phyloP scores from a whole-genome alignment of 2,888 invertebrate species.

The Netelia melanura region DNA sequence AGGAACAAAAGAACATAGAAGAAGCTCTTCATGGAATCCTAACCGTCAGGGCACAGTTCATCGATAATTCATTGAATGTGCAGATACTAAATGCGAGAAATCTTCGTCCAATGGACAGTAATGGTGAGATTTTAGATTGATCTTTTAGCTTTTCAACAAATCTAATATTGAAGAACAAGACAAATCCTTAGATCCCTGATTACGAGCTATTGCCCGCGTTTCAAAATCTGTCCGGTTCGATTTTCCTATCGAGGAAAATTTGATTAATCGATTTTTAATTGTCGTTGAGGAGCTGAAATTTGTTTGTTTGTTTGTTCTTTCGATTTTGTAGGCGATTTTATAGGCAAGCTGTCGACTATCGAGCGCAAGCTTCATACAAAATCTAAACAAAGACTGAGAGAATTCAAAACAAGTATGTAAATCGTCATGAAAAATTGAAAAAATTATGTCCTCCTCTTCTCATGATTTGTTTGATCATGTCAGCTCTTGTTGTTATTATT shows the following conservation, averaged over 20 bases:
- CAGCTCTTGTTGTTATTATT: conserved; percentile 33
- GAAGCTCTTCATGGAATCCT: conserved; percentile 91
- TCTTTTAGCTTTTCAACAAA: not conserved
- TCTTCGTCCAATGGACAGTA: conserved; percentile 94
- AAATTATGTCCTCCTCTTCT: conserved; percentile 67
- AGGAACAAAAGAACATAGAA: conserved; percentile 88
- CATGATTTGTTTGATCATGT: conserved; percentile 47
- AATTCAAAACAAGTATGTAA: conserved; percentile 83
- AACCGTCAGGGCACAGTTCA: conserved; percentile 91
- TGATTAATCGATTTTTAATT: conserved; percentile 19
- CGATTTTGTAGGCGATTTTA: conserved; percentile 81
- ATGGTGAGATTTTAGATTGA: conserved; percentile 87
- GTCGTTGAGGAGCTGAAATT: conserved; percentile 39
- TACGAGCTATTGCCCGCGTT: conserved; percentile 31
- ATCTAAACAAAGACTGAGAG: conserved; percentile 81
- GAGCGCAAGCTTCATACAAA: conserved; percentile 81
- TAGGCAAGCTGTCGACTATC: conserved; percentile 82
- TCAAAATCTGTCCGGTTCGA: not conserved
- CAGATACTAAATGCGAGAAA: conserved; percentile 96
- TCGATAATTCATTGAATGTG: conserved; percentile 90
- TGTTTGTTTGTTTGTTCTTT: conserved; percentile 67
- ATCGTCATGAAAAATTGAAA: conserved; percentile 68
- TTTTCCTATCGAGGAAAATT: conserved; percentile 12
- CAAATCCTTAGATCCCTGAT: conserved; percentile 49
- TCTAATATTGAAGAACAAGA: conserved; percentile 9